Evolutionary conservation across 2,888 invertebrate genomes (phyloP).

Genomic region (Aethes cnicana): DNA sequence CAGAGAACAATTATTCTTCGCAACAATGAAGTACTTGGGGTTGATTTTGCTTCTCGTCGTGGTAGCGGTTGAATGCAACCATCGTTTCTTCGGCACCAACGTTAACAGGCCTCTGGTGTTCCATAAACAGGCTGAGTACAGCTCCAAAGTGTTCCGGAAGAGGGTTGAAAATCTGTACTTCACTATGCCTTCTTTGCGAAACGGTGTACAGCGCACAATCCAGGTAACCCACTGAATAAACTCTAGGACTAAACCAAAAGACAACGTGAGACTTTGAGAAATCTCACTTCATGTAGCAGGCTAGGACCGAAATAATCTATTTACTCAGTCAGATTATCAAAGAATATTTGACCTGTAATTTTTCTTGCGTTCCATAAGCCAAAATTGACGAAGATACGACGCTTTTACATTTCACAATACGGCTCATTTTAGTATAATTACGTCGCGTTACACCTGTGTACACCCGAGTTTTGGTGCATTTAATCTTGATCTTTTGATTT

Average conservation of each 20-base stretch:
- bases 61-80: conserved; percentile 50
- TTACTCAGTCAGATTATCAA: too few relatives aligned
- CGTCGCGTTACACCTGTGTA: too few relatives aligned
- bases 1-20: not conserved
- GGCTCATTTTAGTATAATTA: too few relatives aligned
- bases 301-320: too few relatives aligned
- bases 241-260: not conserved
- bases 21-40: conserved; percentile 41
- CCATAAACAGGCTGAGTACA: conserved; percentile 44
- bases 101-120: conserved; percentile 48
- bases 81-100: conserved; percentile 60
- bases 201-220: conserved; percentile 41
- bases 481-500: too few relatives aligned
- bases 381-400: too few relatives aligned
- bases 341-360: too few relatives aligned
- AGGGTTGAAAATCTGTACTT: conserved; percentile 56
- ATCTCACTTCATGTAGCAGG: not conserved
- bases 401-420: too few relatives aligned
- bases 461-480: too few relatives aligned
- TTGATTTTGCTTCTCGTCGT: conserved; percentile 40
- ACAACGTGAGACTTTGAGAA: not conserved
- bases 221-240: conserved; percentile 46
- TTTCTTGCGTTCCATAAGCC: too few relatives aligned
- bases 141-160: conserved; percentile 49
- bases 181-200: conserved; percentile 41